Percentiles rank a stretch among this genome's conserved stretches.
Evolutionary conservation across 2,113 vertebrate species (phyloP).

Genomic region (Smithornis capensis): DNA sequence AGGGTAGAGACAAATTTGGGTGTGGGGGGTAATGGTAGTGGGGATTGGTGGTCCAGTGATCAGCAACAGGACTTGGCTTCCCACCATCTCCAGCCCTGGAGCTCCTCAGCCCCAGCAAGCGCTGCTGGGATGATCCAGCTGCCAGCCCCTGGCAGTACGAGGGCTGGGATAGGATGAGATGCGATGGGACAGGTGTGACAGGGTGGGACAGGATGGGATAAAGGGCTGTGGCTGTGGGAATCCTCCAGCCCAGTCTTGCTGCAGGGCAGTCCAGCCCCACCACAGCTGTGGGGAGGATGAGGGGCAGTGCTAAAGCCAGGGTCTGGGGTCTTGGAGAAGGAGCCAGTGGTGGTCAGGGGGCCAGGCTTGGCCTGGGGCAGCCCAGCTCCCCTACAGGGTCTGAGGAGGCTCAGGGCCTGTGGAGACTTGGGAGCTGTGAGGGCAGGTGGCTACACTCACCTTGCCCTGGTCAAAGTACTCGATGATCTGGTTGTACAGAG

Average conservation of each 20-base stretch:
- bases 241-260: accelerated
- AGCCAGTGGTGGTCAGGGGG: no score
- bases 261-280: not conserved
- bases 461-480: conserved; percentile 65
- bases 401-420: not conserved
- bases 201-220: not conserved
- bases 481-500: conserved; percentile 62
- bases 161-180: not conserved
- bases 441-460: not conserved
- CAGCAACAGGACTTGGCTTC: not conserved
- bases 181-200: no score
- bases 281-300: not conserved
- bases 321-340: not conserved
- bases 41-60: not conserved
- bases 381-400: not conserved
- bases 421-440: not conserved
- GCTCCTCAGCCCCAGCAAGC: not conserved
- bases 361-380: not conserved
- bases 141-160: accelerated
- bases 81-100: not conserved
- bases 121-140: no score
- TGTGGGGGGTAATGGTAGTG: no score
- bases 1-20: not conserved
- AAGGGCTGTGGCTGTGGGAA: not conserved
- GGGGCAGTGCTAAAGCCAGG: not conserved